These are phyloP conservation scores for Paguma larvata DNA, from an alignment of 2,797 vertebrate genomes.

Conservation along the genomic window DNA sequence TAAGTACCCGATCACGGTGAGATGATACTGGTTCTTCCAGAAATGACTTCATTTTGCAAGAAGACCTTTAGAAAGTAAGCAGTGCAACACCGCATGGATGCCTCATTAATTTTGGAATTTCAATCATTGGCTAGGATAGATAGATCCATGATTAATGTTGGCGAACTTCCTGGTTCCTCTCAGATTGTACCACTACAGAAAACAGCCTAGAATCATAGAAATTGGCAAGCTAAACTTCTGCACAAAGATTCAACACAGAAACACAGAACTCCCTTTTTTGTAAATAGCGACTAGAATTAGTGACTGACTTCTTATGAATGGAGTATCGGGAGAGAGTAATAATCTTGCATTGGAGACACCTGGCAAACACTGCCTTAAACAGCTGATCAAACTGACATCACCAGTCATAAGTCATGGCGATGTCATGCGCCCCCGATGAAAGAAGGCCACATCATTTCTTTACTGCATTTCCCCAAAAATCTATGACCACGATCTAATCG, in stretches of 20 bases:
- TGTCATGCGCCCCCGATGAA: not conserved
- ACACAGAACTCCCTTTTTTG: not conserved
- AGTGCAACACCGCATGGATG: not conserved
- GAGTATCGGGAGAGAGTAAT: not conserved
- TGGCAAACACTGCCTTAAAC: not conserved
- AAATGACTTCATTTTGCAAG: not conserved
- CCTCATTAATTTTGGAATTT: not conserved
- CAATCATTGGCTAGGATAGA: not conserved
- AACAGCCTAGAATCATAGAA: not conserved
- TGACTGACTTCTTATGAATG: not conserved
- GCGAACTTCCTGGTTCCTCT: not conserved
- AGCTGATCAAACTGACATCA: not conserved
- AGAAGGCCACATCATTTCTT: not conserved
- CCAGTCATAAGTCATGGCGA: not conserved
- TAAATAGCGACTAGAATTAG: not conserved
- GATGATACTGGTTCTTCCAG: not conserved
- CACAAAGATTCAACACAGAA: not conserved
- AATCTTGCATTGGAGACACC: not conserved
- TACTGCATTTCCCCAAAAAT: not conserved
- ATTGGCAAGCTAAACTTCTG: not conserved
- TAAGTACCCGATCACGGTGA: not conserved
- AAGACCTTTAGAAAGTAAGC: not conserved
- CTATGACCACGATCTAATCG: not conserved
- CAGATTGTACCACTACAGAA: not conserved
- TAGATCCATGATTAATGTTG: not conserved